Conservation (phyloP, 1,140 invertebrate genomes). For the Drosophila pseudoobscura region DNA sequence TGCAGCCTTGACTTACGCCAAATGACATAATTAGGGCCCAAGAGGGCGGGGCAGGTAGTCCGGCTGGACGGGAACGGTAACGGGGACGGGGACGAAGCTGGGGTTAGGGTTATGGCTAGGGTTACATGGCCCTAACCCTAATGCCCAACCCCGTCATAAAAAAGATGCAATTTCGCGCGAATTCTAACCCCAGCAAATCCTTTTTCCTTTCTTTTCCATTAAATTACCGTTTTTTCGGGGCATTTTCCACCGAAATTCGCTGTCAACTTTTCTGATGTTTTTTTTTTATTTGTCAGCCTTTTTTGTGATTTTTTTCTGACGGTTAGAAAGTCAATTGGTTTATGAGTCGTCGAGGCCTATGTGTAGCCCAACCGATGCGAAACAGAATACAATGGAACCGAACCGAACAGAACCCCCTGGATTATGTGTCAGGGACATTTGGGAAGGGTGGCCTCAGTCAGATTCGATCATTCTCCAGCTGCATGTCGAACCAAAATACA, state of each 20-base stretch:
- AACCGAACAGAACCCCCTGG: neutral
- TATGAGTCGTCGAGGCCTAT: constrained; percentile 36
- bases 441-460: neutral
- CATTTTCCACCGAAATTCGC: constrained; percentile 34
- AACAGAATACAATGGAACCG: too few relatives aligned
- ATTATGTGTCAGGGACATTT: neutral
- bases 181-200: constrained; percentile 69
- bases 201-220: constrained; percentile 55
- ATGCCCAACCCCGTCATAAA: constrained; percentile 50
- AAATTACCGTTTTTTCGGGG: constrained; percentile 46
- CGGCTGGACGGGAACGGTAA: neutral
- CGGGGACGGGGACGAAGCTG: constrained; percentile 5
- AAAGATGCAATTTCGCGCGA: constrained; percentile 71
- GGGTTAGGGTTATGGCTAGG: constrained; percentile 49
- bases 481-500: neutral
- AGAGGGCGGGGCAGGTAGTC: constrained; percentile 50
- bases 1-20: constrained; percentile 72
- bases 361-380: neutral
- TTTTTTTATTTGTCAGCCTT: neutral
- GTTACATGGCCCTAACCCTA: constrained; percentile 40
- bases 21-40: constrained; percentile 72
- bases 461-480: neutral
- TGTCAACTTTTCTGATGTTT: constrained; percentile 50
- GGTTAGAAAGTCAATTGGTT: constrained; percentile 75
- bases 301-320: constrained; percentile 33